A percentile compares a stretch with the other conserved stretches of the same genome.
phyloP scores from a whole-genome alignment of 1,140 invertebrate species.

The Neotoxoptera formosana region DNA sequence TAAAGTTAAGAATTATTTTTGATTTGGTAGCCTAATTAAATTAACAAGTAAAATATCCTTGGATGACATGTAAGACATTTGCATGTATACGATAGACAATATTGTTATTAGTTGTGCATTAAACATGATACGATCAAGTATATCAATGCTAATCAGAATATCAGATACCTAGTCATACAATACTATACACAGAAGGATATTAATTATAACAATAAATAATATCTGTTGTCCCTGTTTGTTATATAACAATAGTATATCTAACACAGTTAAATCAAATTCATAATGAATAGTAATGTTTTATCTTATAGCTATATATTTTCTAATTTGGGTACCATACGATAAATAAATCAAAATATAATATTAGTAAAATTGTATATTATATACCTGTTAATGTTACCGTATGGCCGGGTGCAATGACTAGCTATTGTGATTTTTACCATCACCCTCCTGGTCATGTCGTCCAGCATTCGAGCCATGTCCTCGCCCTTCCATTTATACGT shows the following conservation, averaged over 20 bases:
- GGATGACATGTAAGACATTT: too few species aligned
- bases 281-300: not conserved
- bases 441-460: conserved; percentile 72
- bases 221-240: not conserved
- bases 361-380: not conserved
- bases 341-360: not conserved
- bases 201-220: not conserved
- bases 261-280: not conserved
- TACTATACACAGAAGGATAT: not conserved
- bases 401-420: conserved; percentile 67
- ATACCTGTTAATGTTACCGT: conserved; percentile 72
- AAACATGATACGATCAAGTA: not conserved
- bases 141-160: not conserved
- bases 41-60: not conserved
- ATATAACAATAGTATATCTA: not conserved
- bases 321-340: too few species aligned
- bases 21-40: not conserved
- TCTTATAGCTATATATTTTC: too few species aligned
- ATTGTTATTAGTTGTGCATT: not conserved
- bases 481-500: conserved; percentile 79
- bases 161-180: not conserved
- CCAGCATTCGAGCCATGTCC: conserved; percentile 72
- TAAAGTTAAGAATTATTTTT: not conserved
- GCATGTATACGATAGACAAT: not conserved
- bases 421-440: conserved; percentile 73